Conservation (phyloP, 2,797 vertebrate genomes). For the Cynopterus sphinx region DNA sequence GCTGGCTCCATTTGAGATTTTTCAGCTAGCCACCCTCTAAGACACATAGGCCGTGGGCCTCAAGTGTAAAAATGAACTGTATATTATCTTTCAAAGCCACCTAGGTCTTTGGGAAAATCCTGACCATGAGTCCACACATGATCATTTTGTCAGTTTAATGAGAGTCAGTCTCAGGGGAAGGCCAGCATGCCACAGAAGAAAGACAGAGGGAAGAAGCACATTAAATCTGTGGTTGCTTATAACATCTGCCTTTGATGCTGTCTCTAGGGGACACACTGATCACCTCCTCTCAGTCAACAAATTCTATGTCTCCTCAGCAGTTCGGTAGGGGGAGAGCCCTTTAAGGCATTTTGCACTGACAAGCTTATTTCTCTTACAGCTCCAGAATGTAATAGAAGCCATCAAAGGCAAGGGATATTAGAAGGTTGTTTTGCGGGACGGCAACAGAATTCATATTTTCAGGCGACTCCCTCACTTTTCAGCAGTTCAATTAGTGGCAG, state of each 20-base stretch:
- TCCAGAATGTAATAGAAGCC: conserved; percentile 76
- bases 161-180: conserved; percentile 80
- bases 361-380: conserved; percentile 76
- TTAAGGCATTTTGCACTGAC: conserved; percentile 84
- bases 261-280: conserved; percentile 81
- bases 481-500: conserved; percentile 48
- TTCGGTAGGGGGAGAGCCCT: conserved; percentile 82
- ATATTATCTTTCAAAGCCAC: conserved; percentile 80
- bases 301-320: conserved; percentile 74
- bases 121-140: conserved; percentile 67
- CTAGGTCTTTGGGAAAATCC: conserved; percentile 80
- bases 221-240: conserved; percentile 79
- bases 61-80: conserved; percentile 69
- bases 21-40: conserved; percentile 60
- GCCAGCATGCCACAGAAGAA: conserved; percentile 66
- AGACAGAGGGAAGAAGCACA: conserved; percentile 74
- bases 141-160: conserved; percentile 80
- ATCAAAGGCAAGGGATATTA: conserved; percentile 76
- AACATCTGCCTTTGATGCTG: conserved; percentile 81
- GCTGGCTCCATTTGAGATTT: conserved; percentile 56
- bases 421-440: background rate
- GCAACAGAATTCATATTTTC: conserved; percentile 68
- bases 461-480: conserved; percentile 51
- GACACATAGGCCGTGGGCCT: background rate
- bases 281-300: conserved; percentile 79